Conservation (phyloP, 2,113 vertebrate genomes). For the Phycodurus eques region DNA sequence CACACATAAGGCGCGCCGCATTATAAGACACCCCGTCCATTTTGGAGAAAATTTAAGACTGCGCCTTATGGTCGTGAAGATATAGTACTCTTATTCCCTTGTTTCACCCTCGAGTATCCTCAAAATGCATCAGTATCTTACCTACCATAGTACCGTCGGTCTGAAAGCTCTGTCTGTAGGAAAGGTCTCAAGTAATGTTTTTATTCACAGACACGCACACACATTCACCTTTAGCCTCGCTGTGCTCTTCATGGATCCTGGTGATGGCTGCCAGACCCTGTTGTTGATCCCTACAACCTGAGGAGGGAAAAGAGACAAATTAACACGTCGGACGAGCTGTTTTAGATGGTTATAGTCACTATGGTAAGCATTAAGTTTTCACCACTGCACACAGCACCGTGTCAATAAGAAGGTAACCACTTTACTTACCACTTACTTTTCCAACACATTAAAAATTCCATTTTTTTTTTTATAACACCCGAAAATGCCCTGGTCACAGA, state of each 20-base stretch:
- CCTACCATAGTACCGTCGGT: conserved; percentile 13
- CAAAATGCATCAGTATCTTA: conserved; percentile 12
- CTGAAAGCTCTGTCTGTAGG: background rate
- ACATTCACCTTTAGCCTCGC: conserved; percentile 76
- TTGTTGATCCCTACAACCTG: conserved; percentile 74
- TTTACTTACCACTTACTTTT: background rate
- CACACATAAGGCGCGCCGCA: too few relatives aligned
- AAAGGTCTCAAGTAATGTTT: background rate
- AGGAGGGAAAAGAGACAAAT: conserved; percentile 33
- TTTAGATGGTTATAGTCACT: conserved; percentile 8
- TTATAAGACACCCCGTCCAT: too few relatives aligned
- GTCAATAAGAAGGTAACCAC: background rate
- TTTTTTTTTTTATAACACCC: background rate
- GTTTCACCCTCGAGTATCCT: conserved; percentile 5
- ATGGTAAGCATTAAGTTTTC: background rate
- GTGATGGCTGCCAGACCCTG: conserved; percentile 72
- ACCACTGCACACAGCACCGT: background rate
- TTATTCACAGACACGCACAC: conserved; percentile 11
- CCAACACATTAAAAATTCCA: background rate
- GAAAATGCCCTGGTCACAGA: conserved; percentile 9
- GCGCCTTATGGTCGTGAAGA: too few relatives aligned
- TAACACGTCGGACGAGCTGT: conserved; percentile 23
- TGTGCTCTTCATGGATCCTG: conserved; percentile 75
- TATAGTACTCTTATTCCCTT: background rate
- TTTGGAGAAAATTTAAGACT: too few relatives aligned